Base-by-base conservation (phyloP, 2,888 invertebrate genomes). In the Patella caerulea region DNA sequence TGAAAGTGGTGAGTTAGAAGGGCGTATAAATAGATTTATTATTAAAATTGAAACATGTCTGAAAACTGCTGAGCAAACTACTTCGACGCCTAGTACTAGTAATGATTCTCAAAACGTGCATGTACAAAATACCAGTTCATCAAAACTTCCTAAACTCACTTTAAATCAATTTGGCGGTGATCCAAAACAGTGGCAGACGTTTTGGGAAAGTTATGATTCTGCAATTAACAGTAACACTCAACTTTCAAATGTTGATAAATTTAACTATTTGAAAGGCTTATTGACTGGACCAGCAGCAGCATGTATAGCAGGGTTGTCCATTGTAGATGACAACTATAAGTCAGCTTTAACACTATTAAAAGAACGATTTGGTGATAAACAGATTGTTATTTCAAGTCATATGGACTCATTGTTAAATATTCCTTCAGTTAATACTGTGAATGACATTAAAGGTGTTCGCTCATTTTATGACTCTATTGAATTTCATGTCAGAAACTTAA, bases 261-360 rank as follows among this genome's bases (percentile, higher is more conserved):
- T 79, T 29, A 76, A 72, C 15, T 79, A 75, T 52, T 70, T 79
- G 24, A 78, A 73, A 55, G 71, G 80, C 12, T 76, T 75, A 54
- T 34, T 80, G 9, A 73, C 71, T 52, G 77, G 75, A 29, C 73
- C 75, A 70, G 75, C 79, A 52, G 72, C 56, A 59, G 54, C 69
- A 34, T 74, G 78, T 52, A 78, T 80, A 19, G 55, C 74, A 29
- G 79, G 77, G 15, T 73, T 79, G 15, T 52, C 75, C 45, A 34
- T 79, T 17, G 73, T 77, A 24, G 75, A 77, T 73, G 79, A 79
- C 56, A 79, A 79, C 55, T 79, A 79, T 71, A 55, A 3, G 2
- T 59, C 77, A 53, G 79, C 79, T 7, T 29, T 75, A 17, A 14
- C 55, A 53, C 71, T 77, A 15, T 56, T 79, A 19, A 24, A 77